Evolutionary conservation across 2,888 invertebrate genomes (phyloP), one percentile per base, ranked within the genome.

Genomic region (Serripes groenlandicus): DNA sequence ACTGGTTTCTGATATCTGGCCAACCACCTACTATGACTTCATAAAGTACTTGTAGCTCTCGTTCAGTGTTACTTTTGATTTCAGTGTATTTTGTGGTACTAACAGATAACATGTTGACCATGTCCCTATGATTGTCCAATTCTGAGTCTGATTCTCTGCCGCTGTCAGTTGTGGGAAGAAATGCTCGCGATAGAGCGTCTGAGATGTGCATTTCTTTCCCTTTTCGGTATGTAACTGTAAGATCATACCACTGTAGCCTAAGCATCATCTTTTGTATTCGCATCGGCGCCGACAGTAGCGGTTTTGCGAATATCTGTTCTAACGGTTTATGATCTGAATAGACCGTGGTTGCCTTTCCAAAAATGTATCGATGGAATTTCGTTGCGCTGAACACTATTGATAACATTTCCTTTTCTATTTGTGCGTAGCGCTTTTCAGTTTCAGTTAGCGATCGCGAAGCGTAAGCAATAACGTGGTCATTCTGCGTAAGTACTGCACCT

Each of bases 161-260:
- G n/a, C n/a, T n/a, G 18, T 32, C 37, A n/a, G 54, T 21, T 11
- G 64, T 76, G 35, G 87, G 87, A 23, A 83, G 69, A 69, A 69
- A 89, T 56, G 90, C 89, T 62, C 85, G 26, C 11, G 85, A 86
- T 28, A 86, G 70, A 32, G 82, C 72, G 64, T 86, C 83, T 1
- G 84, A 73, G 18, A 84, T 49, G n/a, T 72, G 35, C 81, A 84
- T 74, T 23, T 84, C 79, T 58, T 69, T 78, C 0, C 83, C 83
- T 62, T 80, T 80, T 42, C 78, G 11, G 60, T 83, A 83, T 15
- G 15, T 26, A 1, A 86, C 71, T 42, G 69, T 77, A 28, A 83
- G 15, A 37, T 83, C 79, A 72, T 83, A 83, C 83, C 81, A 84
- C 32, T 86, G 83, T 1, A 77, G 37, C 23, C 74, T 74, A 34